These are phyloP conservation scores for Pseudorhiza aurosa DNA, from an alignment of 30 jellyfish, hydroid and myxozoan species.

Conservation along the genomic window DNA sequence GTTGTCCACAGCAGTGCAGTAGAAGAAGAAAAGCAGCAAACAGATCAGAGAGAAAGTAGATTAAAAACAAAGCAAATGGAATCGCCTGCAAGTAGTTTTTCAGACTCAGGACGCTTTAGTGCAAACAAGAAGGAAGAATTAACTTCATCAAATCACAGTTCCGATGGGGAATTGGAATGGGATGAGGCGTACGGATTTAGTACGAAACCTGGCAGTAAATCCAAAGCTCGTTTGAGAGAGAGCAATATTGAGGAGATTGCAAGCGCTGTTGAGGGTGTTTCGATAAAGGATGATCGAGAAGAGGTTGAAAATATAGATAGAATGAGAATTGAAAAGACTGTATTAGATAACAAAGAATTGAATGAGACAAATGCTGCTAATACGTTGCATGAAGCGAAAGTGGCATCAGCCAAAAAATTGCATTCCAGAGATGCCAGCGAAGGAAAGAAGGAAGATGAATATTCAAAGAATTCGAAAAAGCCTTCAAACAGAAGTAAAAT, in stretches of 20 bases:
- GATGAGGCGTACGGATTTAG: slow-evolving; percentile 50
- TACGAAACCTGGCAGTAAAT: neutral
- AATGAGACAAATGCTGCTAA: neutral
- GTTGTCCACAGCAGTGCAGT: neutral
- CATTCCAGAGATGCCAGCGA: neutral
- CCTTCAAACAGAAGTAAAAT: neutral
- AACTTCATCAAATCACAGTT: slow-evolving; percentile 44
- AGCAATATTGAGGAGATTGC: neutral
- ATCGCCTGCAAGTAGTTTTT: slow-evolving; percentile 24
- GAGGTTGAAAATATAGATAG: neutral
- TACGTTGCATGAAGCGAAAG: neutral
- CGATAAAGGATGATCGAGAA: neutral
- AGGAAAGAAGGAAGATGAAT: neutral
- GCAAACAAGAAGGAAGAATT: neutral
- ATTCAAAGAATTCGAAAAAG: no score
- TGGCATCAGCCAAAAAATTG: neutral
- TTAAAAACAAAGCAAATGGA: neutral
- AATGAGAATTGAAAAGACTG: neutral
- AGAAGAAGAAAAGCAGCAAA: neutral
- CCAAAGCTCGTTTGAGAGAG: neutral
- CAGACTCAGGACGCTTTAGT: slow-evolving; percentile 48
- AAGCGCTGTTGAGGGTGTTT: neutral
- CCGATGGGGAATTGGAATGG: slow-evolving; percentile 61
- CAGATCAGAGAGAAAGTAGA: neutral
- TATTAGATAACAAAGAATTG: neutral